phyloP scores from a whole-genome alignment of 2,797 vertebrate genomes.

The Alosa sapidissima region DNA sequence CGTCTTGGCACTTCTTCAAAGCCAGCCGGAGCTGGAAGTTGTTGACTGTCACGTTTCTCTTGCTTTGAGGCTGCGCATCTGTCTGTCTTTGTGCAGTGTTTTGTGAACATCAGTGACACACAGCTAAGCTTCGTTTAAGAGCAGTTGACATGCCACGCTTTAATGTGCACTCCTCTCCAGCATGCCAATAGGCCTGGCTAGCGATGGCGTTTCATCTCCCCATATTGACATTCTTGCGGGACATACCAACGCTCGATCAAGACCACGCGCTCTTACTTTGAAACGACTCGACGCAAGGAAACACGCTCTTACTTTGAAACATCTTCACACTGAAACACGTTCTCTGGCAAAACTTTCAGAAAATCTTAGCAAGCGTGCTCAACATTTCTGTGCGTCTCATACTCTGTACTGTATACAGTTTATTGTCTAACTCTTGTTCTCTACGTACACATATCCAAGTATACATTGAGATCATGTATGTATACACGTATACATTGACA shows the following conservation, averaged over 20 bases:
- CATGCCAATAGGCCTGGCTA: not conserved
- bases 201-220: not conserved
- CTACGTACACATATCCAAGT: not conserved
- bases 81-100: not conserved
- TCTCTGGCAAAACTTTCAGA: not conserved
- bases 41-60: constrained; percentile 1
- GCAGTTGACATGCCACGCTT: constrained; percentile 7
- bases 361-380: not conserved
- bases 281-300: not conserved
- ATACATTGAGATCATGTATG: not conserved
- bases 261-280: not conserved
- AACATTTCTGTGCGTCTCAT: not conserved
- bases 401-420: not conserved
- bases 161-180: not conserved
- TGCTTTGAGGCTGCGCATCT: not conserved
- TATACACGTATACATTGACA: too few relatives aligned
- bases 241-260: not conserved
- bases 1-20: constrained; percentile 11
- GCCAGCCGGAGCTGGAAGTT: not conserved
- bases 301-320: constrained; percentile 13
- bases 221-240: not conserved
- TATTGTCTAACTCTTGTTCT: too few relatives aligned
- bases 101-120: constrained; percentile 18
- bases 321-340: not conserved
- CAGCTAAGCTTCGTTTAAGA: constrained; percentile 17